Conservation (phyloP, 2,113 vertebrate species). For the Hemibagrus wyckioides region DNA sequence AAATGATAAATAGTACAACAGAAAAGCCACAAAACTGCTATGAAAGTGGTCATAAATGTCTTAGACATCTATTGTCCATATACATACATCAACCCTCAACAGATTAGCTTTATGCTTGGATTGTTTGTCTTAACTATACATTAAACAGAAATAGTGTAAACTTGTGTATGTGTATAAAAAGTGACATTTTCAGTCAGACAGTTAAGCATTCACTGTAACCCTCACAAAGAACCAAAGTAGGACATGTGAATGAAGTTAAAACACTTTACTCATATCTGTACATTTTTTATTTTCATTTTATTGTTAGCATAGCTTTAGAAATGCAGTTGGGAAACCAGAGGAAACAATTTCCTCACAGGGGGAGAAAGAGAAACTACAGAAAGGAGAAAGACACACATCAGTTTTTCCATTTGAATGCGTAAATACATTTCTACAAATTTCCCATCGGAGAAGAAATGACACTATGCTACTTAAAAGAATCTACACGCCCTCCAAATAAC, state of each 20-base stretch:
- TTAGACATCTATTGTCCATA: not conserved
- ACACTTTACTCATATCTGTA: conserved; percentile 78
- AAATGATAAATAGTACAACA: not conserved
- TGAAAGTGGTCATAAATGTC: not conserved
- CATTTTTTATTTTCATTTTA: conserved; percentile 93
- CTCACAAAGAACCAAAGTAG: not conserved
- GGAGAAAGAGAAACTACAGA: conserved; percentile 67
- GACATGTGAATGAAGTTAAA: not conserved
- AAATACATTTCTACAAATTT: conserved; percentile 89
- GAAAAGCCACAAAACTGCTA: not conserved
- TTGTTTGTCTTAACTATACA: not conserved
- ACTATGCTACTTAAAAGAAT: conserved; percentile 73
- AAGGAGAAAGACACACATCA: conserved; percentile 65
- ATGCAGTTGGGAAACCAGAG: conserved; percentile 86
- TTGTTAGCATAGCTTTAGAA: conserved; percentile 95
- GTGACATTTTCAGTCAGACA: not conserved
- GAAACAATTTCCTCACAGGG: conserved; percentile 81
- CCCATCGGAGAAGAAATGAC: conserved; percentile 64
- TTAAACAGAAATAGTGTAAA: not conserved
- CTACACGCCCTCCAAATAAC: conserved; percentile 38
- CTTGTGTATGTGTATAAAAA: not conserved
- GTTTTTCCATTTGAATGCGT: conserved; percentile 73
- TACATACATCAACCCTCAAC: not conserved
- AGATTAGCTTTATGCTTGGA: not conserved
- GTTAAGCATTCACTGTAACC: not conserved